A percentile compares a stretch with the other conserved stretches of the same genome.
phyloP scores from a whole-genome alignment of 2,113 vertebrate species.

The Dicrurus megarhynchus region DNA sequence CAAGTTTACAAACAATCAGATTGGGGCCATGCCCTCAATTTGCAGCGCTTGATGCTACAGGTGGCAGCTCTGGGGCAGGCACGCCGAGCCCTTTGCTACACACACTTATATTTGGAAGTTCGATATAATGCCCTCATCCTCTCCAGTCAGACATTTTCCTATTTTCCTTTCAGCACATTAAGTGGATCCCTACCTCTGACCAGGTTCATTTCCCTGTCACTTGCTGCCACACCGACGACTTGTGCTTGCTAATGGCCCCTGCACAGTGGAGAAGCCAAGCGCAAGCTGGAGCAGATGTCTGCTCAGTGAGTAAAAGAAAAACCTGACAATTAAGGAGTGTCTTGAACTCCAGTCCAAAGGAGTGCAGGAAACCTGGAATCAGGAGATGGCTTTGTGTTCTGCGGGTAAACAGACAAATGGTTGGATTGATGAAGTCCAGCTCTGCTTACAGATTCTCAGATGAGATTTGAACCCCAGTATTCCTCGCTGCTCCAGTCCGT shows the following conservation, averaged over 20 bases:
- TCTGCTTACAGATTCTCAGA: neutral
- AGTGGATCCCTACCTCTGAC: neutral
- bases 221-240: neutral
- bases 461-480: neutral
- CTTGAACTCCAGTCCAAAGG: accelerated
- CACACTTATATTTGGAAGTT: neutral
- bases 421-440: neutral
- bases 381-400: neutral
- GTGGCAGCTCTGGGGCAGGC: neutral
- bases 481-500: neutral
- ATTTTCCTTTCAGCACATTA: neutral
- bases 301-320: neutral
- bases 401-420: neutral
- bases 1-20: neutral
- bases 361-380: neutral
- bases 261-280: neutral
- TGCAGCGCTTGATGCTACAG: neutral
- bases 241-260: neutral
- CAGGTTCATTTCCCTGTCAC: neutral
- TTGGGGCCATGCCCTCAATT: neutral
- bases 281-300: neutral
- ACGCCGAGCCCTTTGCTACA: neutral
- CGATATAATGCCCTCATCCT: neutral
- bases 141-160: neutral
- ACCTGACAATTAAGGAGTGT: neutral